phyloP scores from a whole-genome alignment of 35 echinoderm and acorn worm genomes.

The Strongylocentrotus purpuratus region DNA sequence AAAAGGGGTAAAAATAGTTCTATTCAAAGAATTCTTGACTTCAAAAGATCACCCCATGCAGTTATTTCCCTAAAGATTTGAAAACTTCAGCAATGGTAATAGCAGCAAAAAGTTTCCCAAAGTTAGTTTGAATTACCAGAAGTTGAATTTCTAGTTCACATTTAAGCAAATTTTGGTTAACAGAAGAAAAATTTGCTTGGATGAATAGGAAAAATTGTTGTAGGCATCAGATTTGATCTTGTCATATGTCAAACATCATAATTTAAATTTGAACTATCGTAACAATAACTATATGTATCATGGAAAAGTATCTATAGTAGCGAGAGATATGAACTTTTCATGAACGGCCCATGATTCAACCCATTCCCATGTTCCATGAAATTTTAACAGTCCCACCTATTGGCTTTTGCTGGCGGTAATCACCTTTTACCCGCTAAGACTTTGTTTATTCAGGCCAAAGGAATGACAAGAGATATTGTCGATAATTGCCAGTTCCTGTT shows the following conservation, averaged over 20 bases:
- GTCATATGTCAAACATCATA: no score
- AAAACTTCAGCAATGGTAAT: background rate
- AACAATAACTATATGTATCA: no score
- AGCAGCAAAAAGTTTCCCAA: background rate
- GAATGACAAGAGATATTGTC: conserved; percentile 22
- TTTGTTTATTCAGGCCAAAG: conserved; percentile 43
- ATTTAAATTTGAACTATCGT: no score
- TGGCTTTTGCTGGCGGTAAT: background rate
- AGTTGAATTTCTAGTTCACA: no score
- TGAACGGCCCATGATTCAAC: background rate
- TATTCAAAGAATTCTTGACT: background rate
- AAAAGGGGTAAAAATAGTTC: background rate
- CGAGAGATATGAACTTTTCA: no score
- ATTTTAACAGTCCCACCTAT: background rate
- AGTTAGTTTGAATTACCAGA: background rate
- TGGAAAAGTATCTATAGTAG: no score
- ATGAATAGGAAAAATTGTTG: no score
- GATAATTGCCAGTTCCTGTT: conserved; percentile 40
- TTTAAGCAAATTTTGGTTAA: no score
- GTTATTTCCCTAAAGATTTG: background rate
- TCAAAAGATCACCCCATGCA: background rate
- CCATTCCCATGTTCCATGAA: background rate
- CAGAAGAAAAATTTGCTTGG: no score
- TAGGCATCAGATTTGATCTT: no score
- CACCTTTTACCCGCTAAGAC: background rate